phyloP scores from a whole-genome alignment of 2,113 vertebrate species.

The Ciconia stormi region DNA sequence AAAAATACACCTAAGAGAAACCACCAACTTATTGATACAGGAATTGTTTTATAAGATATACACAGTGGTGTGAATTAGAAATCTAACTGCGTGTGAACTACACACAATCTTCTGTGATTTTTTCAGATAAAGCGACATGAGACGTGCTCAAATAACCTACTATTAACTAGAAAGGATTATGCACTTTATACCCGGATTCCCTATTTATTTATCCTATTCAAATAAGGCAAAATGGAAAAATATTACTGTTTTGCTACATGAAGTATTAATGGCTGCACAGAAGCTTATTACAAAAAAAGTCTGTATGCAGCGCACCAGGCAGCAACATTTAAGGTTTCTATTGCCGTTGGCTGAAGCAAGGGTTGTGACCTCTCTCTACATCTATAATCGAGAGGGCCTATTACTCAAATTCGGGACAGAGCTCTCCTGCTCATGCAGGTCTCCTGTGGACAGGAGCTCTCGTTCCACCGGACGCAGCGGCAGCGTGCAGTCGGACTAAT shows the following conservation, averaged over 20 bases:
- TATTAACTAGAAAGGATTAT: background rate
- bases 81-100: rapidly evolving
- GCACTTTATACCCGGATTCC: background rate
- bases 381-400: background rate
- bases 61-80: background rate
- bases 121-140: background rate
- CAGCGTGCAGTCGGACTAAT: too few species aligned
- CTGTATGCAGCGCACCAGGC: background rate
- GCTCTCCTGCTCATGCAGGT: background rate
- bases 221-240: background rate
- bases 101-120: background rate
- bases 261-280: background rate
- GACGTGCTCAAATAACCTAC: background rate
- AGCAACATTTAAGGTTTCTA: background rate
- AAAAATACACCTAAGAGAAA: background rate
- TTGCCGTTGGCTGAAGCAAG: background rate
- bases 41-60: rapidly evolving
- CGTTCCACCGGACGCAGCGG: background rate
- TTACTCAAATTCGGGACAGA: background rate
- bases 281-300: background rate
- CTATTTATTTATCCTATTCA: background rate
- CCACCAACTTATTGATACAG: background rate
- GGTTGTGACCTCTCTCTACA: background rate
- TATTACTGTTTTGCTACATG: background rate
- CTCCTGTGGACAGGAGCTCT: background rate